A percentile compares a stretch with the other conserved stretches of the same genome.
Conservation (phyloP, 2,797 vertebrate genomes). For the Oceanodroma leucorhoa region DNA sequence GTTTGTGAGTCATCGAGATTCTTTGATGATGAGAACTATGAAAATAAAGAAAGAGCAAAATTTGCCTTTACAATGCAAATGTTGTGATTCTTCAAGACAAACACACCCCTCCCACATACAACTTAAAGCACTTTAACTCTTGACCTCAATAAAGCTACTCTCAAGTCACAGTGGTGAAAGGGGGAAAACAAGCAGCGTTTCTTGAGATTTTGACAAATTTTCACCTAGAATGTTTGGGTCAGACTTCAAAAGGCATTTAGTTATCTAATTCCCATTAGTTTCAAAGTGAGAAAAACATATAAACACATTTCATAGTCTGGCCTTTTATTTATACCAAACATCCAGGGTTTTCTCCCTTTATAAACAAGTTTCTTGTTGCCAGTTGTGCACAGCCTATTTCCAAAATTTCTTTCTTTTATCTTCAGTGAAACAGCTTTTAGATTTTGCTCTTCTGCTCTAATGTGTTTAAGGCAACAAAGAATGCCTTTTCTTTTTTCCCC, state of each 20-base stretch:
- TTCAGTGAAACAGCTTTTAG: not conserved
- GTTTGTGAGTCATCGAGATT: not conserved
- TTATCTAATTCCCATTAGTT: not conserved
- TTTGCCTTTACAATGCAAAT: not conserved
- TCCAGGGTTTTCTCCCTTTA: not conserved
- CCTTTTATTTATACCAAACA: not conserved
- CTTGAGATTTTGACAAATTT: not conserved
- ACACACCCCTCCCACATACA: not conserved
- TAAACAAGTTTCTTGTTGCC: not conserved
- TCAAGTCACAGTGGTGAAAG: not conserved
- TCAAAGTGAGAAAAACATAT: not conserved
- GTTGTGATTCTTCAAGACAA: not conserved
- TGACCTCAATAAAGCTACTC: not conserved
- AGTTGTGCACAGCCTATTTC: not conserved
- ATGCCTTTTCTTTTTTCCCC: accelerated
- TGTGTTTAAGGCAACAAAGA: not conserved
- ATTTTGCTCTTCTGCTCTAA: not conserved
- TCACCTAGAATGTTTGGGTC: not conserved
- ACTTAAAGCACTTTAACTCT: not conserved
- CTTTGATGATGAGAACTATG: not conserved
- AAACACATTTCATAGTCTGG: not conserved
- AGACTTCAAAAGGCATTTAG: not conserved
- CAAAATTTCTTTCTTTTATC: not conserved
- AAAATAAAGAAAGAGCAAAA: not conserved
- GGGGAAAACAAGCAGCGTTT: not conserved